Percentiles rank a stretch among this genome's conserved stretches.
Evolutionary conservation across 2,888 invertebrate species (phyloP).

Genomic region (Amphipyra tragopoginis): DNA sequence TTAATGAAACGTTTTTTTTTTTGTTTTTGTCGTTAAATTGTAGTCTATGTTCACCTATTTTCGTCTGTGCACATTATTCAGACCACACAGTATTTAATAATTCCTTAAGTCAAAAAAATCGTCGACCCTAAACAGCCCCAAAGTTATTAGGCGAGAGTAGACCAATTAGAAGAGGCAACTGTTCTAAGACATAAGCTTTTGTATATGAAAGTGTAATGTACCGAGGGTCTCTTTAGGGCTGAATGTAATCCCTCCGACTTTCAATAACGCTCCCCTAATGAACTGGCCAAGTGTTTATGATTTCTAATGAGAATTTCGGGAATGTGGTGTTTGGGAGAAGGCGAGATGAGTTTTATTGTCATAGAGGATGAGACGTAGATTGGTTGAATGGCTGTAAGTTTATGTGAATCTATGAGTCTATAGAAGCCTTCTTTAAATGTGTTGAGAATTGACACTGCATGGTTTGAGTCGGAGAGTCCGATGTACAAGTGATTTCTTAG

Average conservation of each 20-base stretch:
- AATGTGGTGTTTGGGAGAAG: conserved; percentile 1
- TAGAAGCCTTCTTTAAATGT: too few species aligned
- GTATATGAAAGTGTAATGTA: conserved; percentile 52
- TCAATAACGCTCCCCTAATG: conserved; percentile 42
- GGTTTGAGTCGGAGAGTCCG: too few species aligned
- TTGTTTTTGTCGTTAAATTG: too few species aligned
- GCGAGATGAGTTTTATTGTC: conserved; percentile 2
- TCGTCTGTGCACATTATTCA: too few species aligned
- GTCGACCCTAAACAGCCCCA: conserved; percentile 21
- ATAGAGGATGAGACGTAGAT: not conserved
- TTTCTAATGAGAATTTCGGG: conserved; percentile 24
- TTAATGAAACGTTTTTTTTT: too few species aligned
- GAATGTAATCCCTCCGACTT: conserved; percentile 29
- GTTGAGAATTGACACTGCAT: too few species aligned
- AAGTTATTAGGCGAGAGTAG: conserved; percentile 57
- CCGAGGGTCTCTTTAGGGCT: conserved; percentile 17
- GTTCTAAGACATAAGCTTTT: conserved; percentile 52
- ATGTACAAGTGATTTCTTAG: too few species aligned
- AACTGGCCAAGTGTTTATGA: conserved; percentile 22
- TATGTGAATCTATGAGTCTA: too few species aligned
- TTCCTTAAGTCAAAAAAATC: conserved; percentile 14
- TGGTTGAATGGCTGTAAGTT: not conserved
- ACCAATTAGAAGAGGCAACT: conserved; percentile 58
- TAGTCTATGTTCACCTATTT: too few species aligned
- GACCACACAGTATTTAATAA: too few species aligned